Base-by-base conservation (phyloP, 2,888 invertebrate genomes). In the Miltochrista miniata region DNA sequence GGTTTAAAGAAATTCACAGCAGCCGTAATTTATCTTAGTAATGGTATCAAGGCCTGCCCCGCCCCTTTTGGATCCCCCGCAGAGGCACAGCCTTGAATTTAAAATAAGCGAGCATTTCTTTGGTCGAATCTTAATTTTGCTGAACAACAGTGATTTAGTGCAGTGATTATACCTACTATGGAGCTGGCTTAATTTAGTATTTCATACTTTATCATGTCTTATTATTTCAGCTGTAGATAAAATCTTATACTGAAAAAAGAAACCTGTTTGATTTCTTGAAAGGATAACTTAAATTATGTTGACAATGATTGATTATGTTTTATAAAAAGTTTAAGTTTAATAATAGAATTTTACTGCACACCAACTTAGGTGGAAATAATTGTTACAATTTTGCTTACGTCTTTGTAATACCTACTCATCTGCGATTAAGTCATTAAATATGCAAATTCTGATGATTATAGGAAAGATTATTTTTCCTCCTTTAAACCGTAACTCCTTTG, bases 1-100 rank as follows among this genome's bases (percentile, higher is more conserved):
- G 62, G 65, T 60, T 64, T 62, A 67, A 68, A 76, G 74, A 73
- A 74, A 76, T 78, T 74, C 76, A 51, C 74, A 72, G 74, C 75
- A 72, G 62, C 60, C 70, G 82, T 84, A 83, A 89, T 89, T 87
- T 84, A 85, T 90, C 88, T 87, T 77, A 69, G 81, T 86, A 87
- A 89, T 85, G 83, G 78, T 81, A 69, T 72, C 67, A 74, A 74
- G 75, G 74, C 71, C 61, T 59, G 70, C 77, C 72, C 79, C 89
- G 87, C 89, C 90, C 80, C 81, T 89, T 87, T 85, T 83, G 79
- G 85, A 83, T 90, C 79, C 72, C 72, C 71, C 61, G 78, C 74
- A 73, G 56, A 76, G 80, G 75, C 66, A 76, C 61, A 69, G 60
- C 61, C 64, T 68, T 68, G 79, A 80, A 80, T 83, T 83, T 85